Conservation (phyloP, 2,797 vertebrate genomes). For the Cirrhinus molitorella region DNA sequence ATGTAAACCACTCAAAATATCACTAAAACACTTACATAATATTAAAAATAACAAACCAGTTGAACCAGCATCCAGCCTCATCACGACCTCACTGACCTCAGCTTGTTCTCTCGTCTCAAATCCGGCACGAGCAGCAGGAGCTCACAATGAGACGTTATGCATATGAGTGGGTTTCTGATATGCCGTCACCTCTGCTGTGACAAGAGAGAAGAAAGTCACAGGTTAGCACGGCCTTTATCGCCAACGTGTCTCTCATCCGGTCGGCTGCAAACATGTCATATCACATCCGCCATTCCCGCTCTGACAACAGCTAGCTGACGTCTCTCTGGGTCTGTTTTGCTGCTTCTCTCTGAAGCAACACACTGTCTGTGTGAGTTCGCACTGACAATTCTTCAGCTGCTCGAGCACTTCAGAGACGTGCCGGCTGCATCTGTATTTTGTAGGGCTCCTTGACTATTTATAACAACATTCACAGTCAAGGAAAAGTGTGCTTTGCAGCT, state of each 20-base stretch:
- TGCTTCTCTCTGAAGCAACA: conserved; percentile 8
- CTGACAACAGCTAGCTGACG: background rate
- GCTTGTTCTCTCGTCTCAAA: background rate
- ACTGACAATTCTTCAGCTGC: conserved; percentile 1
- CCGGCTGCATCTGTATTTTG: conserved; percentile 3
- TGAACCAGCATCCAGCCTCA: background rate
- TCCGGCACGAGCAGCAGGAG: background rate
- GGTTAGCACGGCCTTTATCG: conserved; percentile 18
- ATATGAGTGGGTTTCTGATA: background rate
- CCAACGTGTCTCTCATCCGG: background rate
- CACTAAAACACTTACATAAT: background rate
- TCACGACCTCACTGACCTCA: background rate
- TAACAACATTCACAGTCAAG: conserved; percentile 7
- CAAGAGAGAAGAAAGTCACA: background rate
- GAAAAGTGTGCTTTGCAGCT: background rate
- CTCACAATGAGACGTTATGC: background rate
- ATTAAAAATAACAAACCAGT: no score
- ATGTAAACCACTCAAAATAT: background rate
- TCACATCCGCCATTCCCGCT: conserved; percentile 2
- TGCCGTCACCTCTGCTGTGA: background rate
- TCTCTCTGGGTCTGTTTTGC: background rate
- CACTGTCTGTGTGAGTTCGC: background rate
- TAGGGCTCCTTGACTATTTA: conserved; percentile 33
- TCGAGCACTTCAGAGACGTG: background rate
- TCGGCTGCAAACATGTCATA: background rate